These are phyloP conservation scores for Teleiodes luculella DNA, from an alignment of 2,888 invertebrate species.

Conservation along the genomic window DNA sequence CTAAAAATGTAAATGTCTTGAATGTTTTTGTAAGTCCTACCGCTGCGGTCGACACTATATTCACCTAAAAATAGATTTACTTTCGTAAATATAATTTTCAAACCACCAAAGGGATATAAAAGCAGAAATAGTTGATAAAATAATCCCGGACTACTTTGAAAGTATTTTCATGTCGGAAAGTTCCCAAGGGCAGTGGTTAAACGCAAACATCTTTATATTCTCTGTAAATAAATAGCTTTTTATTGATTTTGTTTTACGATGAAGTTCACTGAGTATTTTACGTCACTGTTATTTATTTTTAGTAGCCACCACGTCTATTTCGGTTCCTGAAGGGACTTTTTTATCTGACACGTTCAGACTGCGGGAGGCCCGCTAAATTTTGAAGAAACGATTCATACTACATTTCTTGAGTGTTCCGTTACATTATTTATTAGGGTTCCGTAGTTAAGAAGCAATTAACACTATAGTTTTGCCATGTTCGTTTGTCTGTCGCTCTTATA, in stretches of 20 bases:
- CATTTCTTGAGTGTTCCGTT: neutral
- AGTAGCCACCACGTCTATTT: slow-evolving; percentile 20
- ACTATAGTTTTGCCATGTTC: too few relatives aligned
- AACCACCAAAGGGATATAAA: too few relatives aligned
- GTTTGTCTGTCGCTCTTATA: too few relatives aligned
- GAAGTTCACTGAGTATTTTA: slow-evolving; percentile 42
- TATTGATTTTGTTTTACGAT: slow-evolving; percentile 44
- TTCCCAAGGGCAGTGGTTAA: slow-evolving; percentile 60
- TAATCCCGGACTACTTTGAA: too few relatives aligned
- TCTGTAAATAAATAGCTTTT: slow-evolving; percentile 53
- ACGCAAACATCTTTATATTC: slow-evolving; percentile 61
- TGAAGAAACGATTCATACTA: neutral
- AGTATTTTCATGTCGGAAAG: slow-evolving; percentile 28
- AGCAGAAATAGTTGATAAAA: too few relatives aligned
- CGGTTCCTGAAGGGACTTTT: slow-evolving; percentile 11
- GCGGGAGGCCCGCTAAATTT: neutral
- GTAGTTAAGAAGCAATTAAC: too few relatives aligned
- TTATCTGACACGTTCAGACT: neutral
- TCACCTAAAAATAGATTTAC: too few relatives aligned
- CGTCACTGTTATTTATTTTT: slow-evolving; percentile 48
- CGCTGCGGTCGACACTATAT: too few relatives aligned
- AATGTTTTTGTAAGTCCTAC: too few relatives aligned
- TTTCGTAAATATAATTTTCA: too few relatives aligned
- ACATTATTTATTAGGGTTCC: too few relatives aligned
- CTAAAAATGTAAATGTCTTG: too few relatives aligned